Base-by-base conservation (phyloP, 2,797 vertebrate genomes). In the Salmo trutta region DNA sequence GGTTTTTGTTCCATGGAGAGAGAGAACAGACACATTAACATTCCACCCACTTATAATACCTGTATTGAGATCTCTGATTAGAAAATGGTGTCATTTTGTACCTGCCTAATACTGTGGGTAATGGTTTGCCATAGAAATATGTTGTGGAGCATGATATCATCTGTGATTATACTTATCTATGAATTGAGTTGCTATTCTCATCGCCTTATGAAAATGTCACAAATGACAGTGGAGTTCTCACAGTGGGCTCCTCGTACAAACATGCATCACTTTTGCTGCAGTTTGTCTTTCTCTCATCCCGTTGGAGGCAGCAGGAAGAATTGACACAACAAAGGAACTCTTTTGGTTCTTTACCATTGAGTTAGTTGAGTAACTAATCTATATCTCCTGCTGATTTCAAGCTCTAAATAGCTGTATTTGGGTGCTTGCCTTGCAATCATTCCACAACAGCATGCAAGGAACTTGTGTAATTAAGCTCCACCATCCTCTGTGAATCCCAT, bases 381-480 rank as follows among this genome's bases (percentile, higher is more conserved):
- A 36, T 85, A 88, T 91, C 86, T 87, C 86, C 86, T 85, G 84
- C 88, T 89, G 90, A 85, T 89, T 89, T 87, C 75, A 78, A 29
- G 29, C 86, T 83, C 75, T 84, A 88, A 77, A 88, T 80, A 79
- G 75, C 84, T 79, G 77, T 74, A 19, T 68, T 68, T 68, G 66
- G 66, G 31, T 33, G 80, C 85, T 89, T 78, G 77, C 87, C 82
- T 89, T 41, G 88, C 91, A 93, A 93, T 93, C 90, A 89, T 88
- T 89, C 85, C 85, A 86, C 84, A 83, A 84, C 90, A 93, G 88
- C 90, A 92, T 87, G 74, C 81, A 77, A 83, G 85, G 85, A 83
- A 83, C 84, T 82, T 83, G 85, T 87, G 90, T 93, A 94, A 94
- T 94, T 92, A 93, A 92, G 91, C 81, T 91, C 84, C 85, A 72